These are phyloP conservation scores for Parotia lawesii DNA, from an alignment of 2,113 vertebrate species.

Conservation along the genomic window DNA sequence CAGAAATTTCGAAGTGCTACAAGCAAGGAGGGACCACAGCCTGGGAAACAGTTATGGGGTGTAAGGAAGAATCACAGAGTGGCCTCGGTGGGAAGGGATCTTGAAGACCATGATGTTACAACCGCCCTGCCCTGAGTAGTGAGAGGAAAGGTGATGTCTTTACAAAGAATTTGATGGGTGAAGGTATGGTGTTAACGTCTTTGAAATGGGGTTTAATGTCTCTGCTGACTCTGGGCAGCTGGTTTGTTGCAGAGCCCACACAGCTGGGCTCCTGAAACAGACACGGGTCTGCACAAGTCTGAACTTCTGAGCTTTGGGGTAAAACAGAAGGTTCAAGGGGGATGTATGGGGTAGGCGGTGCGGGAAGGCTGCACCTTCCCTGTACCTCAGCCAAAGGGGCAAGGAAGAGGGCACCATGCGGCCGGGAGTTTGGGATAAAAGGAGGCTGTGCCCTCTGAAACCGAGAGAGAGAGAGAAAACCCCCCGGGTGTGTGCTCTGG, in stretches of 20 bases:
- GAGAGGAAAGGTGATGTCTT: neutral
- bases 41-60: accelerated
- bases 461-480: too few relatives aligned
- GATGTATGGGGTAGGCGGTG: too few relatives aligned
- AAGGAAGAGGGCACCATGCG: too few relatives aligned
- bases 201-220: neutral
- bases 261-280: neutral
- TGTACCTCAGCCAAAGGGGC: too few relatives aligned
- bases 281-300: neutral
- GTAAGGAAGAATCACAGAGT: neutral
- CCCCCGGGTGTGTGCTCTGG: too few relatives aligned
- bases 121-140: neutral
- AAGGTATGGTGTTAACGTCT: neutral
- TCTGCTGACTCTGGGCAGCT: accelerated
- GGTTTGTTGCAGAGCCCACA: neutral
- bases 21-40: accelerated
- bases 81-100: neutral
- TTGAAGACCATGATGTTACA: neutral
- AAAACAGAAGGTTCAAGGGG: too few relatives aligned
- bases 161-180: too few relatives aligned
- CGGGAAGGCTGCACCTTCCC: too few relatives aligned
- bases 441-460: too few relatives aligned
- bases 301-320: accelerated
- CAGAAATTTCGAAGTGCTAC: neutral
- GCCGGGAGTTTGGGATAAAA: too few relatives aligned